A percentile compares a stretch with the other conserved stretches of the same genome.
Evolutionary conservation across 1,140 invertebrate genomes (phyloP).

Genomic region (Copidosoma floridanum): DNA sequence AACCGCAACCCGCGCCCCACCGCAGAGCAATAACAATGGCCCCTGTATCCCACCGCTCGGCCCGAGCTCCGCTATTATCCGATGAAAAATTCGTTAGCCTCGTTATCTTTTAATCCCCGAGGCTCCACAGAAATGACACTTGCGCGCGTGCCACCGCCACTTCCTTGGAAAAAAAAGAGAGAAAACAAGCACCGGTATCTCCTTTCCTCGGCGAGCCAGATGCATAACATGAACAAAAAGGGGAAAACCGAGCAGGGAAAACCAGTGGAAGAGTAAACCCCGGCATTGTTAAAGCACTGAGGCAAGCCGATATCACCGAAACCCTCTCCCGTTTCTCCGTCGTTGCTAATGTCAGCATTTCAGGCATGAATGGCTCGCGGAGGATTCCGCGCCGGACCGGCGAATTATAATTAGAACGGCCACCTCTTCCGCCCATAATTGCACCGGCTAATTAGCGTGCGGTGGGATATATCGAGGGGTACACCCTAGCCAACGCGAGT

Average conservation of each 20-base stretch:
- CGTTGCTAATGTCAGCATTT: not conserved
- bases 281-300: no score
- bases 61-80: not conserved
- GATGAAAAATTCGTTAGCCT: not conserved
- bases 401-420: constrained; percentile 6
- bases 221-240: not conserved
- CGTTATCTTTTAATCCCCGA: constrained; percentile 6
- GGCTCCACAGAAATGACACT: not conserved
- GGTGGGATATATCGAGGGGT: no score
- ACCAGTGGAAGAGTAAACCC: not conserved
- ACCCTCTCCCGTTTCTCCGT: not conserved
- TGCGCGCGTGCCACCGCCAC: not conserved
- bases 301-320: not conserved
- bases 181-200: no score
- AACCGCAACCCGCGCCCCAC: not conserved
- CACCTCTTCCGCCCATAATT: no score
- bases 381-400: no score
- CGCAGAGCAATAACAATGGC: not conserved
- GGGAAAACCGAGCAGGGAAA: not conserved
- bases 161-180: not conserved
- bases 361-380: constrained; percentile 9
- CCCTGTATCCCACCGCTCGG: no score
- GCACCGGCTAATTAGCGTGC: not conserved
- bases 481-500: not conserved
- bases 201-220: not conserved